Evolutionary conservation across 2,113 vertebrate genomes (phyloP), one percentile per base, ranked within the genome.

Genomic region (Brachyhypopomus occidentalis): DNA sequence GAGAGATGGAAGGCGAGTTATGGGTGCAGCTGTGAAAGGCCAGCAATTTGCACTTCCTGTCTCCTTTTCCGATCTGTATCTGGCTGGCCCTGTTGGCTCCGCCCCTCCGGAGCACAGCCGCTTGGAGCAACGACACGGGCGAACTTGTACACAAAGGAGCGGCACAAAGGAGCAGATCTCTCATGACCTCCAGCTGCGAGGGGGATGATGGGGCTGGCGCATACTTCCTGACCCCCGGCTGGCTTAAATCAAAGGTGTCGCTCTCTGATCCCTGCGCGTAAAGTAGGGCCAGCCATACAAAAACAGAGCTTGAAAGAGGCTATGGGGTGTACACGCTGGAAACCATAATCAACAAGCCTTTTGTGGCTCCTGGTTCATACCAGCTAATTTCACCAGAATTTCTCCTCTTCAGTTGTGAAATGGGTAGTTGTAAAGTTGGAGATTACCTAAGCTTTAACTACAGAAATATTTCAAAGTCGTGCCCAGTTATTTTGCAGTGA

Each of bases 1-100:
- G 30, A 78, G 34, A 52, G 71, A 55, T 55, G 41, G 59, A 66
- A 38, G 38, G 56, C 48, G 20, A 67, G 19, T 63, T 64, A 75
- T 56, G 48, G 59, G 69, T n/a, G 20, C 38, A 79, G 55, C 72
- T 75, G 72, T 30, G 75, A 79, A 30, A 75, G 45, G 45, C 58
- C 66, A n/a, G 22, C 75, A 60, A 48, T 74, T 58, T 0, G 30
- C 52, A 36, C 58, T 80, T 64, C 66, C 60, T 80, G 67, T 52
- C 19, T 19, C 27, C 27, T 12, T 9, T 36, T 66, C 12, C 63
- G 2, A 71, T 81, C 59, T 72, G 74, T 23, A 62, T 56, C 30
- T 64, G 12, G 73, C 45, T 72, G 3, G 7, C 34, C 17, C 20
- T 74, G 22, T 55, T 30, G n/a, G 64, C 11, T 17, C 38, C 41